These are phyloP conservation scores for Drosophila acutilabella DNA, from an alignment of 2,888 invertebrate species.

Conservation along the genomic window DNA sequence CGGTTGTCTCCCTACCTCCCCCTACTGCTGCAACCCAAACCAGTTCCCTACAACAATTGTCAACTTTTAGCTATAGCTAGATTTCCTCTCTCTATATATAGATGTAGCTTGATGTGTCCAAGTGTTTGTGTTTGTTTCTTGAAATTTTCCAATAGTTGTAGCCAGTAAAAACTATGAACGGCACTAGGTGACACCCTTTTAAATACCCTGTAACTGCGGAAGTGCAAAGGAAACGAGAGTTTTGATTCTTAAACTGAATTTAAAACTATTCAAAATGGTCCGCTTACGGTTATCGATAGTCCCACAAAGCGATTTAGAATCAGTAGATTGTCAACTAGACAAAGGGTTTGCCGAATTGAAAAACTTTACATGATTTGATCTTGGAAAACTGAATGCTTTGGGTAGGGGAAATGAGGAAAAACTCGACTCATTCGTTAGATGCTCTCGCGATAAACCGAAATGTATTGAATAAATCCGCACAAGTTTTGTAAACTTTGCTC, in stretches of 20 bases:
- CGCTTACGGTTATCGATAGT: too few species aligned
- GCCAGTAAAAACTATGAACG: constrained; percentile 1
- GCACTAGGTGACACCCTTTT: background rate
- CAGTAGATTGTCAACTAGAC: background rate
- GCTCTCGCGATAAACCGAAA: constrained; percentile 30
- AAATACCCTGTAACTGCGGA: background rate
- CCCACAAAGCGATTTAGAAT: background rate
- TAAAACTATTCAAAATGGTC: too few species aligned
- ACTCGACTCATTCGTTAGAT: constrained; percentile 14
- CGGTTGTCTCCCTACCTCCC: background rate
- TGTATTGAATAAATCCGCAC: constrained; percentile 33
- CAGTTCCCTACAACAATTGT: constrained; percentile 36
- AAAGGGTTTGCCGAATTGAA: constrained; percentile 7
- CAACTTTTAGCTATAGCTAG: constrained; percentile 36
- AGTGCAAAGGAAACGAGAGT: too few species aligned
- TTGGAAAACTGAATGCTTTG: background rate
- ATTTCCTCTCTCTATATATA: too few species aligned
- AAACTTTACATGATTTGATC: constrained; percentile 15
- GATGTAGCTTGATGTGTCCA: background rate
- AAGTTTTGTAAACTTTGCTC: constrained; percentile 28
- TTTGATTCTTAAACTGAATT: too few species aligned
- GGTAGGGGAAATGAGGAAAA: constrained; percentile 11
- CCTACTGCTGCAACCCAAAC: constrained; percentile 19
- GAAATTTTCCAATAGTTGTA: constrained; percentile 12
- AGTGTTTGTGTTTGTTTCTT: background rate